Base-by-base conservation (phyloP, 64 coral and sea anemone genomes). In the Exaiptasia diaphana region DNA sequence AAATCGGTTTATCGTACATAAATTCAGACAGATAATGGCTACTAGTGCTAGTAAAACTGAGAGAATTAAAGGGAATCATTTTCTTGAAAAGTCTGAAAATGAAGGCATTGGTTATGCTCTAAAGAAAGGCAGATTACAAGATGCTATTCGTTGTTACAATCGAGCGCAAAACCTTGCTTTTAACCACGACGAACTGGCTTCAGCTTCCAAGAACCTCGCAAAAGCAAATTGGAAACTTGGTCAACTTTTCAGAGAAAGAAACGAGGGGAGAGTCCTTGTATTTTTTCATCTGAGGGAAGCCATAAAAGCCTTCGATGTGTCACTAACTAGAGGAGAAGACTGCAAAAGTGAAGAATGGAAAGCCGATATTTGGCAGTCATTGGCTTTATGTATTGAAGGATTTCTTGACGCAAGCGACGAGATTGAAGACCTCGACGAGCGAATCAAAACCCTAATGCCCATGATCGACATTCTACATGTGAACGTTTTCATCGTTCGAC, bases 211-310 rank as follows among this genome's bases (percentile, higher is more conserved):
- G 38, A 87, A 93, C 32, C 79, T 76, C 39, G 83, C 77, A n/a
- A 93, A 93, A 13, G 83, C 90, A 13, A 74, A 60, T 18, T 93
- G 90, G 90, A 46, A 34, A 50, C 73, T 93, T 8, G 77, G 70
- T 1, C 29, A 41, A 17, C 33, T 87, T 22, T 50, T 93, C 2
- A 81, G 37, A 1, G 65, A 68, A n/a, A 42, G 35, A 14, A 3
- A 53, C 0, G 83, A 87, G n/a, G 55, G 50, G 0, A 83, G 68
- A 32, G 34, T 59, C 0, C 78, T 40, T 15, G 49, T 87, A 5
- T 22, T 54, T 21, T 74, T 82, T 27, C 87, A 93, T 68, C 75
- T 93, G 0, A 55, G 77, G 0, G 90, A 87, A 46, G 84, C 90
- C 2, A 39, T 75, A 3, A 87, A 87, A 39, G 50, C 12, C 14